Evolutionary conservation across 2,113 vertebrate genomes (phyloP), one percentile per base, ranked within the genome.

Genomic region (Myotis davidii): DNA sequence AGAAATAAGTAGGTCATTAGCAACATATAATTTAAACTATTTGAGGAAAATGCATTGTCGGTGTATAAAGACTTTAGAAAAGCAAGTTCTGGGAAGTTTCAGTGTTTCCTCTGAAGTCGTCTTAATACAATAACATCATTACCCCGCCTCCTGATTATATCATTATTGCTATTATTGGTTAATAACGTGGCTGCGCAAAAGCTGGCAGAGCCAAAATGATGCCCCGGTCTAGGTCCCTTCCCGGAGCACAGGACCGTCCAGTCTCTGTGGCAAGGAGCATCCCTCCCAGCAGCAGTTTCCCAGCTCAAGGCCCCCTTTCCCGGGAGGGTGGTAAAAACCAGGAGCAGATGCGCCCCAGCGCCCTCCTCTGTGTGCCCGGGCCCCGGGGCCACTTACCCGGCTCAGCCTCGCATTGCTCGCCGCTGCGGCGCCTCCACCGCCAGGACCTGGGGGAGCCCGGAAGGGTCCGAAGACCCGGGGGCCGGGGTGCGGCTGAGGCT

Each of bases 371-470:
- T 16, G 85, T 12, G 11, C n/a, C 72, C 45, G 6, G 2, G 34
- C 16, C 34, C 0, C 1, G 5, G 16, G 48, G 64, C n/a, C 70
- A 87, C 94, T 96, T 87, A 95, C 96, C 93, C 11, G 11, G 87
- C 79, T 96, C 88, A 96, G 91, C 59, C 78, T 50, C 14, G 77
- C 96, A 94, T 84, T 3, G 85, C 90, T 76, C 56, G 77, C 54
- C 3, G 23, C 74, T n/a, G 64, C 37, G 59, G 79, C 32, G 72
- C 91, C 89, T 93, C 73, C 6, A 6, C 82, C 21, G 25, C 45
- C 70, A 3, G 74, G 61, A 29, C 20, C 37, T 12, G 39, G 34
- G 67, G 70, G 67, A 39, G 27, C 27, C 17, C 18, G 34, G 3
- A 3, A 32, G 64, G 76, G 37, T 32, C 78, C 25, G 39, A 48